These are phyloP conservation scores for Hiodon tergisus DNA, from an alignment of 2,113 vertebrate genomes.

Conservation along the genomic window DNA sequence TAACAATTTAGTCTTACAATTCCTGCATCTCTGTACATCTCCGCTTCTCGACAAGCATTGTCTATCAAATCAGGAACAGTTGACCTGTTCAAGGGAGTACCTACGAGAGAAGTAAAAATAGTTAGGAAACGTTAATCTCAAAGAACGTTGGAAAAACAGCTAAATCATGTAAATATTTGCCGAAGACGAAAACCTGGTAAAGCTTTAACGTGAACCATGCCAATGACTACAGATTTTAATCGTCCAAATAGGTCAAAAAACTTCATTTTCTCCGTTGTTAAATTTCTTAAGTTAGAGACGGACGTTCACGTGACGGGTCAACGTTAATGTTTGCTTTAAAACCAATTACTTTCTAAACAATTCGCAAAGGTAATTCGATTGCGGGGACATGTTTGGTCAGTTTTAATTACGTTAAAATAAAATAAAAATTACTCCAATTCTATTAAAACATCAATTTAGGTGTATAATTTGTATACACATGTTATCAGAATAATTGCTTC, in stretches of 20 bases:
- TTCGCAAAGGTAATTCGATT: neutral
- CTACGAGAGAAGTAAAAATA: constrained; percentile 44
- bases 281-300: neutral
- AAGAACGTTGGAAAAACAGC: neutral
- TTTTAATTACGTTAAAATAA: neutral
- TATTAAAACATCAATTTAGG: too few species aligned
- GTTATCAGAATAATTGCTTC: too few species aligned
- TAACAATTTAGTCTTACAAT: constrained; percentile 56
- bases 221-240: constrained; percentile 63
- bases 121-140: neutral
- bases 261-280: constrained; percentile 47
- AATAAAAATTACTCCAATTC: too few species aligned
- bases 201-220: constrained; percentile 75
- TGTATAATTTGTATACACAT: too few species aligned
- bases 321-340: constrained; percentile 1
- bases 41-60: constrained; percentile 70
- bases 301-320: constrained; percentile 7
- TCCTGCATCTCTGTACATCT: constrained; percentile 65
- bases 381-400: neutral
- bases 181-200: constrained; percentile 64
- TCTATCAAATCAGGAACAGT: constrained; percentile 65
- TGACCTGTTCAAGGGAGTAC: constrained; percentile 62
- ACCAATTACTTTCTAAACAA: neutral
- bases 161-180: neutral
- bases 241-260: constrained; percentile 63